Percentiles rank a stretch among this genome's conserved stretches.
These are phyloP conservation scores for Remorina albescens DNA, from an alignment of 2,797 vertebrate genomes.

Conservation along the genomic window DNA sequence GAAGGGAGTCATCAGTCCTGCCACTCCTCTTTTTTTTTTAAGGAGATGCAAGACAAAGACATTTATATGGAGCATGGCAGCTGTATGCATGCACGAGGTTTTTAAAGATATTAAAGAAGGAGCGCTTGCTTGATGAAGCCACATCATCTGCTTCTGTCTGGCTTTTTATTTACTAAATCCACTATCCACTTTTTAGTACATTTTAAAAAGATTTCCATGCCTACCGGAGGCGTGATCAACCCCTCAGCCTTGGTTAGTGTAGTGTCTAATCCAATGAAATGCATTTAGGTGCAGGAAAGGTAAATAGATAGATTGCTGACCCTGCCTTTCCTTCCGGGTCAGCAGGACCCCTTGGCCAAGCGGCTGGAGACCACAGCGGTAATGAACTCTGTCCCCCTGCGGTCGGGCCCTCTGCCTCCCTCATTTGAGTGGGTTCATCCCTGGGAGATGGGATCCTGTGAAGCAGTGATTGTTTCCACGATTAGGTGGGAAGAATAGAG, in stretches of 20 bases:
- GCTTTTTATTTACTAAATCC: slow-evolving; percentile 10
- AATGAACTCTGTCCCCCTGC: slow-evolving; percentile 86
- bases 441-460: slow-evolving; percentile 93
- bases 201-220: slow-evolving; percentile 7
- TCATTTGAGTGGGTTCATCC: slow-evolving; percentile 89
- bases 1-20: slow-evolving; percentile 57
- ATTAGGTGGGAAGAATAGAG: slow-evolving; percentile 87
- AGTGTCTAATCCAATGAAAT: slow-evolving; percentile 71
- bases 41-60: slow-evolving; percentile 40
- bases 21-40: slow-evolving; percentile 40
- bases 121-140: not conserved
- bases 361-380: slow-evolving; percentile 65
- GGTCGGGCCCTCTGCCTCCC: slow-evolving; percentile 81
- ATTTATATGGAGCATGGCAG: slow-evolving; percentile 21
- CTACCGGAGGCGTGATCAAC: slow-evolving; percentile 32
- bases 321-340: slow-evolving; percentile 84
- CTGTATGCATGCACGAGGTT: not conserved
- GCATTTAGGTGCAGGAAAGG: slow-evolving; percentile 69
- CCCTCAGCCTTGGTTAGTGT: slow-evolving; percentile 44
- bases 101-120: not conserved
- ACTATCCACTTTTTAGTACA: not conserved
- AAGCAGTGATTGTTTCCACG: slow-evolving; percentile 93
- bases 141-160: not conserved
- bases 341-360: slow-evolving; percentile 61
- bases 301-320: slow-evolving; percentile 80